Conservation (phyloP, 2,113 vertebrate species). For the Festucalex cinctus region DNA sequence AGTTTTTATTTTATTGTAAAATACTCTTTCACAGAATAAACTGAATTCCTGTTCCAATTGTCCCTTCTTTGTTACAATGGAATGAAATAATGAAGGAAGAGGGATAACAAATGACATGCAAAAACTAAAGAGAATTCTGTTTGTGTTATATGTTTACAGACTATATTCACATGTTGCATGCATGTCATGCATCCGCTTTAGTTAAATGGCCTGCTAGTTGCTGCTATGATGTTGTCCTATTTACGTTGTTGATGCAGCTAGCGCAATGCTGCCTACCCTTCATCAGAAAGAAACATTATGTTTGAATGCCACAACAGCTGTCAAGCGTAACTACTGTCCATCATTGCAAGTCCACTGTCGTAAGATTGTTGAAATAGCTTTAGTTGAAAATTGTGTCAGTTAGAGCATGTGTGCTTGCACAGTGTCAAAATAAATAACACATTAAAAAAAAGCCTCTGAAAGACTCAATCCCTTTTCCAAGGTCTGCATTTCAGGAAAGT, state of each 20-base stretch:
- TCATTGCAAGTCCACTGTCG: background rate
- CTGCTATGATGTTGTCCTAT: background rate
- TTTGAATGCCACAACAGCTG: background rate
- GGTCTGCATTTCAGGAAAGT: conserved; percentile 38
- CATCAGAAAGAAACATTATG: background rate
- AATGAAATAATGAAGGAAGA: too few relatives aligned
- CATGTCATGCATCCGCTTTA: background rate
- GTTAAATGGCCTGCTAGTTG: too few relatives aligned
- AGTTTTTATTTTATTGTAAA: background rate
- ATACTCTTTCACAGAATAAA: background rate
- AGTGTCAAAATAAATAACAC: conserved; percentile 20
- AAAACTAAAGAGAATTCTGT: too few relatives aligned
- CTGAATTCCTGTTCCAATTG: too few relatives aligned
- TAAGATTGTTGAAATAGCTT: background rate
- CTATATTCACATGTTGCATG: background rate
- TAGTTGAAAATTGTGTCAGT: background rate
- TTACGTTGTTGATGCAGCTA: background rate
- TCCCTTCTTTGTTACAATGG: too few relatives aligned
- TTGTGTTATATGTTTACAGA: too few relatives aligned
- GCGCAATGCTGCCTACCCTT: background rate
- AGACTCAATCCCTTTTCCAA: conserved; percentile 23
- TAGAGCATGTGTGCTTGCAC: conserved; percentile 21
- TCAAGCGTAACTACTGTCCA: background rate
- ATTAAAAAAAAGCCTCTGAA: too few relatives aligned
- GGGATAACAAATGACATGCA: too few relatives aligned